Evolutionary conservation across 2,797 vertebrate genomes (phyloP), one percentile per base, ranked within the genome.

Genomic region (Tapirus indicus): DNA sequence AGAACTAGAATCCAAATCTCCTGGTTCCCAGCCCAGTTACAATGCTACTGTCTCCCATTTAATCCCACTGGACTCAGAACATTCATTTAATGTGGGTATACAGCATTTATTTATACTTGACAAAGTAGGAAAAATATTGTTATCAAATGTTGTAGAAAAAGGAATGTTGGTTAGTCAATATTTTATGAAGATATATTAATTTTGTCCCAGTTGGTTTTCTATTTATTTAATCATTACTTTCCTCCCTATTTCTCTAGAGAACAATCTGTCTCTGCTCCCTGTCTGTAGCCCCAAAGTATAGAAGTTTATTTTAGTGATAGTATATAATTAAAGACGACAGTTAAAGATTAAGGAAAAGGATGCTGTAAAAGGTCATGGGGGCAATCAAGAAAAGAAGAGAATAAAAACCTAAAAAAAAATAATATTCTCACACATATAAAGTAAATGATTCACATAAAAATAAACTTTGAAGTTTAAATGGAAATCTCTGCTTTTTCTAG

Each of bases 251-350:
- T 90, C 52, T 97, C 64, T 23, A 91, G 29, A 77, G 74, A 49
- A 38, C 4, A 88, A n/a, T 83, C 4, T 95, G 56, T 97, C 21
- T 8, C 23, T 96, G 56, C 21, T 95, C 7, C 13, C 25, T 80
- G 12, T 68, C 64, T 92, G 7, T 41, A 88, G 25, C 54, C 8
- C 7, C 44, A 52, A 96, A 54, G 4, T 41, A 58, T 4, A 64
- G 13, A 56, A 74, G n/a, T 89, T 93, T 94, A 95, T 88, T 80
- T 97, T 88, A 96, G 20, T 4, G 32, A 94, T 66, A 82, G 17
- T 64, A 44, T 56, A 52, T 62, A 94, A 68, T 83, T 92, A 92
- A 87, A 78, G 38, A 38, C 0, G 32, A 94, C 52, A 94, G 74
- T 25, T 84, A 83, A 56, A 80, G 23, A 87, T 88, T 82, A 90